phyloP scores from a whole-genome alignment of 1,140 invertebrate genomes.

The Scaptomyza montana region DNA sequence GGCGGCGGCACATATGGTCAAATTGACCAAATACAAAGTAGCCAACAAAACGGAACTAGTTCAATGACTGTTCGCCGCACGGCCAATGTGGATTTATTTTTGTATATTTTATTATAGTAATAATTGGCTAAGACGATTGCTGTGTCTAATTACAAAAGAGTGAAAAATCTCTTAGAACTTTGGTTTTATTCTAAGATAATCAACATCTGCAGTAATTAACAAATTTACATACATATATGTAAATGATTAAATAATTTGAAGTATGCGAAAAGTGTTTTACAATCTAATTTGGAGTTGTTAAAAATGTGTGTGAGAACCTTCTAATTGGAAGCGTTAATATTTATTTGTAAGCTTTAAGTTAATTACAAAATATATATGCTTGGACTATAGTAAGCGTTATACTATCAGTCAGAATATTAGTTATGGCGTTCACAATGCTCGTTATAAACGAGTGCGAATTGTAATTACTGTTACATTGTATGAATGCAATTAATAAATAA shows the following conservation, averaged over 20 bases:
- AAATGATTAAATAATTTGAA: conserved; percentile 1
- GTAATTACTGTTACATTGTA: conserved; percentile 23
- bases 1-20: conserved; percentile 31
- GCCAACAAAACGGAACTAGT: conserved; percentile 61
- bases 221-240: background rate
- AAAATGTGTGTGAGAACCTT: background rate
- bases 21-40: conserved; percentile 52
- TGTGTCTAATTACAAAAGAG: no score
- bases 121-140: background rate
- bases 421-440: conserved; percentile 1
- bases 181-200: no score
- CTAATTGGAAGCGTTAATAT: conserved; percentile 4
- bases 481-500: conserved; percentile 7
- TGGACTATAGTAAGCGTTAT: background rate
- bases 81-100: conserved; percentile 13
- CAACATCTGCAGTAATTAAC: background rate
- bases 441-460: conserved; percentile 16
- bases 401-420: background rate
- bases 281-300: background rate
- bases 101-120: background rate
- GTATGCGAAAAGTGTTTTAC: background rate
- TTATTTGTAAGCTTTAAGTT: background rate
- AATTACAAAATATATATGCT: conserved; percentile 2
- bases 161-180: no score
- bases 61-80: conserved; percentile 51